Percentiles rank a stretch among this genome's conserved stretches.
These are phyloP conservation scores for Rhyacophila brunnea DNA, from an alignment of 1,140 invertebrate genomes.

Conservation along the genomic window DNA sequence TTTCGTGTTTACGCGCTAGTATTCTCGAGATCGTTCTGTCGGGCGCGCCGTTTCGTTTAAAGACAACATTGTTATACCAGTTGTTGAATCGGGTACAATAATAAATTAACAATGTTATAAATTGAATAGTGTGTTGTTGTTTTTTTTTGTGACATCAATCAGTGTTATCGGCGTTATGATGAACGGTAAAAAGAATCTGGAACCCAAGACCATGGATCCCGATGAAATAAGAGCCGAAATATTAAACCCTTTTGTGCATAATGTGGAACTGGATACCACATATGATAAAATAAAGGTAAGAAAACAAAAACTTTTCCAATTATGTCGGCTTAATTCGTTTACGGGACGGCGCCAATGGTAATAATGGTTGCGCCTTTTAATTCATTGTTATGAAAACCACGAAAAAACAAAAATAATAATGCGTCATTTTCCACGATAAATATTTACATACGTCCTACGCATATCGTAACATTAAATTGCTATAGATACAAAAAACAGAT, in stretches of 20 bases:
- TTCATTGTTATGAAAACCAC: too few species aligned
- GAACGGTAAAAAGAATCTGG: constrained; percentile 54
- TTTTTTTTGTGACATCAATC: not conserved
- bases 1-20: constrained; percentile 15
- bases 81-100: too few species aligned
- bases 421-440: too few species aligned
- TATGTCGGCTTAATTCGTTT: too few species aligned
- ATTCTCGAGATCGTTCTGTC: constrained; percentile 13
- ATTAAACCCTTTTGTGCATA: constrained; percentile 83
- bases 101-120: not conserved
- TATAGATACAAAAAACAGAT: too few species aligned
- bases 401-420: too few species aligned
- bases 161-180: constrained; percentile 42
- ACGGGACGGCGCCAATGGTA: too few species aligned
- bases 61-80: too few species aligned
- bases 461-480: too few species aligned
- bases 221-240: constrained; percentile 55
- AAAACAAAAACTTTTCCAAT: too few species aligned
- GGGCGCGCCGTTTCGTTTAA: constrained; percentile 4
- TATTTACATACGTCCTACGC: too few species aligned
- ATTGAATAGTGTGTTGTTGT: not conserved
- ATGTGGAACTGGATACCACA: constrained; percentile 76
- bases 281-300: constrained; percentile 84
- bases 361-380: too few species aligned
- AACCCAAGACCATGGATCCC: constrained; percentile 49